Percentiles rank a stretch among this genome's conserved stretches.
phyloP scores from a whole-genome alignment of 2,888 invertebrate species.

The Thymelicus acteon region DNA sequence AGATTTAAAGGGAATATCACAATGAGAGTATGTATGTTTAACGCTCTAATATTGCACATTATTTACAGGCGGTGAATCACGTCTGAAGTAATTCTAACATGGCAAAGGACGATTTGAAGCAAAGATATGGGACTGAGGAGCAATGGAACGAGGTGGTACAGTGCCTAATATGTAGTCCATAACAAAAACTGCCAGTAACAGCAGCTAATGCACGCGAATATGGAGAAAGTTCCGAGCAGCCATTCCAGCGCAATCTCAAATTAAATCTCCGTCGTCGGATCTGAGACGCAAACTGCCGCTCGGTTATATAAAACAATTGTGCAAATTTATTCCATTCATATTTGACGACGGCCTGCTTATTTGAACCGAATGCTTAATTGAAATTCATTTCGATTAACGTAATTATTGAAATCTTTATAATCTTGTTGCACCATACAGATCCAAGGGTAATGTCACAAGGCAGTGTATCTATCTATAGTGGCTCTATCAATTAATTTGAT shows the following conservation, averaged over 20 bases:
- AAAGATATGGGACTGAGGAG: constrained; percentile 28
- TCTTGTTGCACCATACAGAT: too few relatives aligned
- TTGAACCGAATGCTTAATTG: constrained; percentile 3
- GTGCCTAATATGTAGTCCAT: constrained; percentile 57
- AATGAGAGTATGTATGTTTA: too few relatives aligned
- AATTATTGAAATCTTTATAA: background rate
- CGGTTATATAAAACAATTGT: constrained; percentile 46
- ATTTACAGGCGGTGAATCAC: too few relatives aligned
- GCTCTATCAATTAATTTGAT: too few relatives aligned
- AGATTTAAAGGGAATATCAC: too few relatives aligned
- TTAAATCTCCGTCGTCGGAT: constrained; percentile 71
- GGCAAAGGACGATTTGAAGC: background rate
- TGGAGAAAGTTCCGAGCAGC: constrained; percentile 68
- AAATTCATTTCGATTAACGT: constrained; percentile 11
- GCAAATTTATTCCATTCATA: constrained; percentile 26
- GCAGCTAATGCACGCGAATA: constrained; percentile 73
- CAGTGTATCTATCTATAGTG: too few relatives aligned
- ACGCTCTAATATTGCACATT: too few relatives aligned
- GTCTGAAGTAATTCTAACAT: background rate
- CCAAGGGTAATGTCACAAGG: too few relatives aligned
- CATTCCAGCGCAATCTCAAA: constrained; percentile 73
- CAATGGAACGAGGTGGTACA: constrained; percentile 57
- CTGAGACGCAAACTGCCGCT: constrained; percentile 58
- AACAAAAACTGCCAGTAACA: constrained; percentile 64
- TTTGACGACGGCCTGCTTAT: constrained; percentile 20